phyloP scores from a whole-genome alignment of 2,113 vertebrate species.

The Catharus minimus region DNA sequence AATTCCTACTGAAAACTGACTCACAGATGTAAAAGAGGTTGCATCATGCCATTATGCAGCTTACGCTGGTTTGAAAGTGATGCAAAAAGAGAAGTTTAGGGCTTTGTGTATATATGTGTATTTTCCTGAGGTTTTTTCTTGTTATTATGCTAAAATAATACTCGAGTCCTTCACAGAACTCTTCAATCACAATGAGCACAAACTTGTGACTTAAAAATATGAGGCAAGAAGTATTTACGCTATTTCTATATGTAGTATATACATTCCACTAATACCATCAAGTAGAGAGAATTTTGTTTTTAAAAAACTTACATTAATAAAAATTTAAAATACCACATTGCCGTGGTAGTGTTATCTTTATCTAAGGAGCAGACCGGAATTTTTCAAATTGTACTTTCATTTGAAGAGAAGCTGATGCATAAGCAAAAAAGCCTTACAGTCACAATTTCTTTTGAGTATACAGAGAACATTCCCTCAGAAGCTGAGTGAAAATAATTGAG shows the following conservation, averaged over 20 bases:
- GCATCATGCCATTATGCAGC: not conserved
- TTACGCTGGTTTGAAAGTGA: not conserved
- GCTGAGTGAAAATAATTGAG: not conserved
- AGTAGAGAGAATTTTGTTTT: not conserved
- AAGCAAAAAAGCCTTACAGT: not conserved
- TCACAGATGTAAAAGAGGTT: not conserved
- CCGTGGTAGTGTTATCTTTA: not conserved
- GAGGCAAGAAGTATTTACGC: not conserved
- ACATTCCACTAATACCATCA: not conserved
- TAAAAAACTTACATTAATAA: not conserved
- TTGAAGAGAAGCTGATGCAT: not conserved
- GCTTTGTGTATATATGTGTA: not conserved
- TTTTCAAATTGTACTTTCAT: not conserved
- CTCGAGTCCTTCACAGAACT: not conserved
- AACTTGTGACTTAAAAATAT: not conserved
- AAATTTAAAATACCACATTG: not conserved
- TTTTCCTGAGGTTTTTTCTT: not conserved
- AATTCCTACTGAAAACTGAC: not conserved
- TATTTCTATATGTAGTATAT: not conserved
- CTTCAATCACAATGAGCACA: not conserved
- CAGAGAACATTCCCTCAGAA: not conserved
- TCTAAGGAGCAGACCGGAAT: not conserved
- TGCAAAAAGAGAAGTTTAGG: not conserved
- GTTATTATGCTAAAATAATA: not conserved
- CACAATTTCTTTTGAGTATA: not conserved